Evolutionary conservation across 1,140 invertebrate species (phyloP), one percentile per base, ranked within the genome.

Genomic region (Drosophila nigromelanica): DNA sequence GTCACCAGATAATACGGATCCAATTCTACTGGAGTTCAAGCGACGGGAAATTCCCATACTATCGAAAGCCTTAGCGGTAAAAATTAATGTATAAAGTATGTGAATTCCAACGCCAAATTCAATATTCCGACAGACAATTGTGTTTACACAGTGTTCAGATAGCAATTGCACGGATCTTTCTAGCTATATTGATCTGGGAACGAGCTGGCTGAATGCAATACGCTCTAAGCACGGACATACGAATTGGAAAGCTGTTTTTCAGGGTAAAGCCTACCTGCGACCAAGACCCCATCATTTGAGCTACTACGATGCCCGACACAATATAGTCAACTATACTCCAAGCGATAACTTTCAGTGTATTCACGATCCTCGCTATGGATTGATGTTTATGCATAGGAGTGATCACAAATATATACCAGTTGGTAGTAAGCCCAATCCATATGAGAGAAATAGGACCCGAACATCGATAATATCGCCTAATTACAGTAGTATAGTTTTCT

Each of bases 321-420:
- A 79, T 18, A 8, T 69, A 8, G 24, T 78, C 0, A 47, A 55
- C 12, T 83, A 83, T 33, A 81, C 73, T 11, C 18, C 78, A 12
- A 90, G 83, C 7, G 82, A 91, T 27, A 91, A 91, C 51, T 91
- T 74, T 33, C 33, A 47, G 10, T 83, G 91, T 0, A 3, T 90
- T 7, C 85, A 91, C 6, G 73, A 90, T 54, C 72, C 76, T 12
- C 55, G 60, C 10, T 75, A 62, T 35, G 90, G 91, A 4, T 8
- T 92, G 15, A 62, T 91, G 52, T 92, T 92, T 11, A 89, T 83
- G 75, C 91, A 91, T 45, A 81, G 59, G 18, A 83, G 90, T 7
- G 91, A 92, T 70, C 86, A 78, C 50, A 91, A 92, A 12, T 66
- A 68, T 18, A 69, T 92, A 18, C 67, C 85, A n/a, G 73, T 92